Conservation (phyloP, 2,888 invertebrate genomes). For the Tiphia femorata region DNA sequence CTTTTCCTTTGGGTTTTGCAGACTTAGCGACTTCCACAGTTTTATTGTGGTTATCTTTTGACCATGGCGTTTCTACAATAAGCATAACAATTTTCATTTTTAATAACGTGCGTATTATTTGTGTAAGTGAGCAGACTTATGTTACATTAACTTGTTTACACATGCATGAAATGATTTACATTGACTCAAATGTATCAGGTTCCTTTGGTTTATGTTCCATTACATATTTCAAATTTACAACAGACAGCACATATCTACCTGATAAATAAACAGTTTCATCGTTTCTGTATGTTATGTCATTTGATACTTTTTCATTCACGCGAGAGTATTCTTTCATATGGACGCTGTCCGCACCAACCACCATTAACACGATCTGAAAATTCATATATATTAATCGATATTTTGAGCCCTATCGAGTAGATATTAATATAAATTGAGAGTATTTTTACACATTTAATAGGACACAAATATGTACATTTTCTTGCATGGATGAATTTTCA, state of each 20-base stretch:
- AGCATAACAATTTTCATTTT: no score
- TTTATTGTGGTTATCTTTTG: constrained; percentile 25
- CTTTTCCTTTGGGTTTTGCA: constrained; percentile 68
- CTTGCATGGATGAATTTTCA: constrained; percentile 48
- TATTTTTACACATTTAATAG: no score
- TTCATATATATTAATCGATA: constrained; percentile 28
- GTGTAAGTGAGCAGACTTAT: no score
- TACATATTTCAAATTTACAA: constrained; percentile 1
- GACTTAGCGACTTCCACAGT: constrained; percentile 24
- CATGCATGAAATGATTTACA: neutral
- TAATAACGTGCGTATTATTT: no score
- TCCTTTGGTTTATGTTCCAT: neutral
- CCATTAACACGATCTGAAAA: constrained; percentile 65
- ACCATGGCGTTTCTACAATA: constrained; percentile 35
- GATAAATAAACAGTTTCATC: constrained; percentile 29
- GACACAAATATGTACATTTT: constrained; percentile 62
- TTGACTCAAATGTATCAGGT: neutral
- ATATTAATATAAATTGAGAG: neutral
- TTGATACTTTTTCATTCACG: constrained; percentile 46
- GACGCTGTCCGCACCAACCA: constrained; percentile 61
- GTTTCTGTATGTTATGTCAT: constrained; percentile 31
- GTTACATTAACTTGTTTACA: neutral
- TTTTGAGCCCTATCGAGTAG: neutral
- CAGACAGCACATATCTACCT: constrained; percentile 42
- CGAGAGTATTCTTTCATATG: constrained; percentile 60